Base-by-base conservation (phyloP, 2,113 vertebrate genomes). In the Bufo bufo region DNA sequence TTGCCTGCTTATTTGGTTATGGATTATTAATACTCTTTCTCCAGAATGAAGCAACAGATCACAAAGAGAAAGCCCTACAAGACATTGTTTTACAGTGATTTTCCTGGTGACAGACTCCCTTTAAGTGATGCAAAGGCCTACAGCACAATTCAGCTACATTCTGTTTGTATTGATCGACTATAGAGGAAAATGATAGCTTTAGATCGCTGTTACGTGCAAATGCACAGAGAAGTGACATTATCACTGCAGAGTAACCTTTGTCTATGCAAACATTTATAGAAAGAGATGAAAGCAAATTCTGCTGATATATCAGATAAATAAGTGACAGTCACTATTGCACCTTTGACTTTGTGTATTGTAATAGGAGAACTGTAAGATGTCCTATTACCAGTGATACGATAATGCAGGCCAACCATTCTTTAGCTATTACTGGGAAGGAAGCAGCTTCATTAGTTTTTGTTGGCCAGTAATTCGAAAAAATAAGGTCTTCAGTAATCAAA, bases 381-480 rank as follows among this genome's bases (percentile, higher is more conserved):
- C 92, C 92, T 93, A 91, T 92, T 94, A 91, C 77, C 85, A 90
- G 80, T 91, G 91, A 94, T 93, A 94, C 94, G 92, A 92, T 90
- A 92, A 92, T 93, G 91, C 91, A 91, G 90, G 82, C 92, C 90
- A 94, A 92, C 92, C 93, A 90, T 92, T 93, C 88, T 92, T 93
- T 90, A 90, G 79, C 89, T 90, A 95, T 95, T 94, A 94, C 93
- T 95, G 93, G 94, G 90, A 90, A 94, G 94, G 92, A 94, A 95
- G 91, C 90, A 92, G 90, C 89, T 88, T 90, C 90, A 91, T 93
- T 94, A 93, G 91, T 90, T 94, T 90, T 91, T 91, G 65, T 85
- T 93, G 93, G 94, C 91, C 91, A 94, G 90, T 92, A 93, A 94
- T 91, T 79, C 86, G 89, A 87, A 79, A 54, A 56, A 78, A 78